Percentiles rank a stretch among this genome's conserved stretches.
Conservation (phyloP, 1,140 invertebrate genomes). For the Liolophura sinensis region DNA sequence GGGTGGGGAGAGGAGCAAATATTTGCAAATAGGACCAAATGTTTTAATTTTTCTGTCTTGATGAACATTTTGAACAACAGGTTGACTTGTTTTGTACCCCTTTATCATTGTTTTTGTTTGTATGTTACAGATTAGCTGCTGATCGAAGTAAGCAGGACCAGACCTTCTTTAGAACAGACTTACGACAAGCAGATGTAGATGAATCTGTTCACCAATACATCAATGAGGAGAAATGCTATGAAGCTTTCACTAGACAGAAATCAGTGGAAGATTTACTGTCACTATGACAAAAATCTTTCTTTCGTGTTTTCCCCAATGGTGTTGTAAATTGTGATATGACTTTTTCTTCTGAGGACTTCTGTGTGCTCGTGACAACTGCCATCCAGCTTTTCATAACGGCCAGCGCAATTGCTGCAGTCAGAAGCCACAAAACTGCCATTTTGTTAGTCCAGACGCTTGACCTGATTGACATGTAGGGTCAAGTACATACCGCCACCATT, state of each 20-base stretch:
- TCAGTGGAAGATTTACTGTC: conserved; percentile 41
- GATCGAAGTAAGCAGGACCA: conserved; percentile 15
- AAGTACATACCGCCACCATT: too few species aligned
- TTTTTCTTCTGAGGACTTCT: too few species aligned
- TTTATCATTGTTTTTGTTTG: neutral
- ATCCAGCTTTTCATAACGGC: too few species aligned
- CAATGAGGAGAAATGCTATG: conserved; percentile 31
- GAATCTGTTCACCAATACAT: conserved; percentile 40
- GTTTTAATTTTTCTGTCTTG: neutral
- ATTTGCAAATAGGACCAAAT: neutral
- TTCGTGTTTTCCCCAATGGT: too few species aligned
- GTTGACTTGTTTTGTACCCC: too few species aligned
- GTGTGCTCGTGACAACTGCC: too few species aligned
- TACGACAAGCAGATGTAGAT: conserved; percentile 35
- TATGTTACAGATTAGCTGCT: conserved; percentile 28
- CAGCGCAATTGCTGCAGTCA: too few species aligned
- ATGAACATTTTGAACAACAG: neutral
- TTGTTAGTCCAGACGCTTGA: too few species aligned
- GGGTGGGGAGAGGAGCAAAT: neutral
- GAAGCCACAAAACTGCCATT: too few species aligned
- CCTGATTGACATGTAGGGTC: too few species aligned
- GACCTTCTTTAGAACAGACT: conserved; percentile 32
- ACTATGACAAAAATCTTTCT: conserved; percentile 20
- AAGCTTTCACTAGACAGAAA: conserved; percentile 37
- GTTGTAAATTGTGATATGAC: too few species aligned